Conservation (phyloP, 1,140 invertebrate species). For the Yoshiicerus persimilis region DNA sequence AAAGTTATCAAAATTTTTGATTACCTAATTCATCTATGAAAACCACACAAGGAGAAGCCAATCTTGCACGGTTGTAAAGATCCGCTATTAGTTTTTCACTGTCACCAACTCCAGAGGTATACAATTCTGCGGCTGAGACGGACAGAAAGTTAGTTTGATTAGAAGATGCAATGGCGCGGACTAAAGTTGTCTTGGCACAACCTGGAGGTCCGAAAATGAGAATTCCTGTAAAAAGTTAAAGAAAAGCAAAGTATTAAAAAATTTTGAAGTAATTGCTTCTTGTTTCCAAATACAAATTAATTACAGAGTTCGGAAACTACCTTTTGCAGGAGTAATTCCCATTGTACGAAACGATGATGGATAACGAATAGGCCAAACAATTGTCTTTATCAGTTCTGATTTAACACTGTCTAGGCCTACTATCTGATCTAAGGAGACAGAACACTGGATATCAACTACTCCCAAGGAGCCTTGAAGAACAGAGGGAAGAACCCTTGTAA, state of each 20-base stretch:
- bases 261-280: no score
- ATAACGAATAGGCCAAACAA: constrained; percentile 67
- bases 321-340: constrained; percentile 62
- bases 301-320: constrained; percentile 48
- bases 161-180: constrained; percentile 65
- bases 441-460: constrained; percentile 57
- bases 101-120: constrained; percentile 68
- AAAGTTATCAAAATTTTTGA: background rate
- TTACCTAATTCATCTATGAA: constrained; percentile 76
- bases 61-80: constrained; percentile 67
- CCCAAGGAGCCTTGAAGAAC: constrained; percentile 61
- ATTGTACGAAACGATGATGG: constrained; percentile 62
- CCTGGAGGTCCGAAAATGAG: constrained; percentile 75
- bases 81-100: constrained; percentile 63
- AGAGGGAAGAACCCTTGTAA: constrained; percentile 57
- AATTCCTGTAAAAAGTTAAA: constrained; percentile 58
- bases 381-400: constrained; percentile 61
- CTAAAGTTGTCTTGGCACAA: constrained; percentile 73
- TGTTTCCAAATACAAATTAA: background rate
- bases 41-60: constrained; percentile 67
- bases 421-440: constrained; percentile 62
- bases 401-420: constrained; percentile 68
- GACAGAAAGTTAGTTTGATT: constrained; percentile 64
- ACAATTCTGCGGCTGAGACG: constrained; percentile 66
- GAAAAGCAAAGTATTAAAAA: background rate